Conservation (phyloP, 2,888 invertebrate species). For the Andrena camellia region DNA sequence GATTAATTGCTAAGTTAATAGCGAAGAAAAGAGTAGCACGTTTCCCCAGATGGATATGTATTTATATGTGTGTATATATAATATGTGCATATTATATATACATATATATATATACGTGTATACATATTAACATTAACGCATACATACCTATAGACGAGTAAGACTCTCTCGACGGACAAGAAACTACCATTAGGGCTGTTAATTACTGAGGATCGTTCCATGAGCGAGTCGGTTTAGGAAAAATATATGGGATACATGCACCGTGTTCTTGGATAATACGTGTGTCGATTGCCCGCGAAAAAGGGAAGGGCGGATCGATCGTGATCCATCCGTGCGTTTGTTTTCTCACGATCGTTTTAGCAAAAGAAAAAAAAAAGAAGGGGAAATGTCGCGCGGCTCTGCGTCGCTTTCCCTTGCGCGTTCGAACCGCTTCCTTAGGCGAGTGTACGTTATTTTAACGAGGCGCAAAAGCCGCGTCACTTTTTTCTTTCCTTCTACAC, state of each 20-base stretch:
- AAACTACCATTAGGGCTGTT: constrained; percentile 43
- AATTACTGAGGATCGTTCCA: constrained; percentile 40
- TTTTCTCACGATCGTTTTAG: constrained; percentile 15
- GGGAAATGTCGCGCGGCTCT: constrained; percentile 27
- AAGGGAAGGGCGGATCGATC: constrained; percentile 9
- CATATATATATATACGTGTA: constrained; percentile 1
- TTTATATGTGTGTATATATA: not conserved
- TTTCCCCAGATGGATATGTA: constrained; percentile 11
- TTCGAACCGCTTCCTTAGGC: constrained; percentile 2
- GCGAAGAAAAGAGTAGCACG: not conserved
- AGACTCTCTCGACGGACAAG: constrained; percentile 43
- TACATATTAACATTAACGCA: constrained; percentile 20
- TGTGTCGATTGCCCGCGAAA: constrained; percentile 31
- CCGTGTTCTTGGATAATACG: constrained; percentile 28
- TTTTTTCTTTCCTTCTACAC: constrained; percentile 7
- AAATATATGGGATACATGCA: constrained; percentile 22
- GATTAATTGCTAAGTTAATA: constrained; percentile 20
- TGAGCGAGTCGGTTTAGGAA: constrained; percentile 11
- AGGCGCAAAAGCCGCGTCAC: constrained; percentile 37
- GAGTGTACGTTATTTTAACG: constrained; percentile 20
- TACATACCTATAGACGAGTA: constrained; percentile 50
- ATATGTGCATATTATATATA: not conserved
- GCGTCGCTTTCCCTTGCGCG: constrained; percentile 17
- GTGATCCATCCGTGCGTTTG: constrained; percentile 25
- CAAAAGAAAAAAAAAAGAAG: not conserved